phyloP scores from a whole-genome alignment of 2,113 vertebrate species.

The Coptodon bakossiorum region DNA sequence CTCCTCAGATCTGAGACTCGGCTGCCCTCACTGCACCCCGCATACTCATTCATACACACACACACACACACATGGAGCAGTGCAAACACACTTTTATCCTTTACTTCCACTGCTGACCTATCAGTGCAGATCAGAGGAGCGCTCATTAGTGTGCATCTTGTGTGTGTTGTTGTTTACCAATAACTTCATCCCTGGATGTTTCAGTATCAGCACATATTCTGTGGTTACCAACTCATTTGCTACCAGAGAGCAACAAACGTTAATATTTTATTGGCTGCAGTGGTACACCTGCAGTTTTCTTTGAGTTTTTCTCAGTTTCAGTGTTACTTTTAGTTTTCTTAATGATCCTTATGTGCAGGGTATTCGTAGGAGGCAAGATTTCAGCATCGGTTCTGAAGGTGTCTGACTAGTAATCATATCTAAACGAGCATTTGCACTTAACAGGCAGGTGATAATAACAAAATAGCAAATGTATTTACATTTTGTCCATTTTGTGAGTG shows the following conservation, averaged over 20 bases:
- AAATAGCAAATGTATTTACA: neutral
- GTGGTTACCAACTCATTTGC: neutral
- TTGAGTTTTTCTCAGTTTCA: neutral
- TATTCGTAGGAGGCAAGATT: neutral
- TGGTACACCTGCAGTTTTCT: neutral
- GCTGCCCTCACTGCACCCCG: constrained; percentile 38
- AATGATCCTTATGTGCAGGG: neutral
- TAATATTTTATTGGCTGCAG: neutral
- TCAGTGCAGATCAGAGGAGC: neutral
- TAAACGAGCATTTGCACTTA: neutral
- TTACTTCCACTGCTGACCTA: neutral
- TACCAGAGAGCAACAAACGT: neutral
- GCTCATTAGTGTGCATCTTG: neutral
- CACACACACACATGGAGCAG: neutral
- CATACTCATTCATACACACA: neutral
- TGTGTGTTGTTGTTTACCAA: neutral
- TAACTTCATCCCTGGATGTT: neutral
- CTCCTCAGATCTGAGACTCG: constrained; percentile 55
- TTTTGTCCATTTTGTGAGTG: neutral
- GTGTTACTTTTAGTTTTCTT: neutral
- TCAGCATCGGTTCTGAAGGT: neutral
- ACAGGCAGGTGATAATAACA: neutral
- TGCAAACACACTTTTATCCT: neutral
- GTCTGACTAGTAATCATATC: neutral
- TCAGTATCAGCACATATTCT: neutral